Evolutionary conservation across 2,888 invertebrate genomes (phyloP).

Genomic region (Yponomeuta cagnagella): DNA sequence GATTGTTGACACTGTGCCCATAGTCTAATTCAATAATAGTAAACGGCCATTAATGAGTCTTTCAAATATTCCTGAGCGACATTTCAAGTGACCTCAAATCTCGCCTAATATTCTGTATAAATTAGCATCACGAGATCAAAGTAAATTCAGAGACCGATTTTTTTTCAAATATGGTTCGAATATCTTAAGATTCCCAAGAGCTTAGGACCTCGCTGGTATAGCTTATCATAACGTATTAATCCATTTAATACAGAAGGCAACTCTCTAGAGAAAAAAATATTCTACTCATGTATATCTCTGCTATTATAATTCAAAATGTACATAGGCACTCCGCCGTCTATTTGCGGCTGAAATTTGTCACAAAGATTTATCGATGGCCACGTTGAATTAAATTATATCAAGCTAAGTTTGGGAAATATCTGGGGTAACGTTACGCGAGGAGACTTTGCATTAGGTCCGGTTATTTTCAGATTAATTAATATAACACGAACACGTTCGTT

Average conservation of each 20-base stretch:
- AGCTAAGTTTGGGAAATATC: neutral
- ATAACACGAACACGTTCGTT: neutral
- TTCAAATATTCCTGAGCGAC: slow-evolving; percentile 2
- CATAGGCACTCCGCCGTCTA: neutral
- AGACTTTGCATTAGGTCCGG: neutral
- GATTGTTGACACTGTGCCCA: too few relatives aligned
- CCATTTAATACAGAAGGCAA: too few relatives aligned
- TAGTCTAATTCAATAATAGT: too few relatives aligned
- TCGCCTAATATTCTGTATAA: slow-evolving; percentile 5
- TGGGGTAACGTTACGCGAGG: neutral
- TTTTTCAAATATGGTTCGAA: too few relatives aligned
- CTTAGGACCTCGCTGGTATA: too few relatives aligned
- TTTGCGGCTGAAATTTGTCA: neutral
- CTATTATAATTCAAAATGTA: neutral
- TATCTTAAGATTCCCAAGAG: too few relatives aligned
- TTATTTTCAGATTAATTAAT: neutral
- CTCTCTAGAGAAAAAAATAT: neutral
- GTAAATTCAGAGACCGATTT: neutral
- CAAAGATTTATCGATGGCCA: neutral
- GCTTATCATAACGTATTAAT: too few relatives aligned
- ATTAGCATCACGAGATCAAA: neutral
- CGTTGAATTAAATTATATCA: neutral
- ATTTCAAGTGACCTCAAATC: slow-evolving; percentile 4
- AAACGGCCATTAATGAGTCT: neutral
- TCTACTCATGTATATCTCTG: neutral